Conservation (phyloP, 2,797 vertebrate species). For the Aldrovandia affinis region DNA sequence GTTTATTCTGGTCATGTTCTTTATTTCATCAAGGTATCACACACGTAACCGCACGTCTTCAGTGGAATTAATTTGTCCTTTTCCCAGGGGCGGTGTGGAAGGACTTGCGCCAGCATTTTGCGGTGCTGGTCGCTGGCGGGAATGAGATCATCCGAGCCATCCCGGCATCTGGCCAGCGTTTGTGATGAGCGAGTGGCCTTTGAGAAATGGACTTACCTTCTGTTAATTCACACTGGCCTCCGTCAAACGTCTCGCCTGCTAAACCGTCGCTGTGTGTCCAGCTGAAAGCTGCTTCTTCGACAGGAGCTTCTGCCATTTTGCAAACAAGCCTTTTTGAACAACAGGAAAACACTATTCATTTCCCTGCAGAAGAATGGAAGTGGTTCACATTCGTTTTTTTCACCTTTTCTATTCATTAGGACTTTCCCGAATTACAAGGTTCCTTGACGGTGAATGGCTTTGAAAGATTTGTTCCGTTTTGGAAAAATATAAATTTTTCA, state of each 20-base stretch:
- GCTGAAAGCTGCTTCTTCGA: neutral
- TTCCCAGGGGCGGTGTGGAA: too few species aligned
- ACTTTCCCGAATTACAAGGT: too few species aligned
- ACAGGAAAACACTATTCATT: neutral
- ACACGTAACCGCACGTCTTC: too few species aligned
- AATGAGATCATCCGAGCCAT: too few species aligned
- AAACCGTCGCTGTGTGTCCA: neutral
- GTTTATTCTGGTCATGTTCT: too few species aligned
- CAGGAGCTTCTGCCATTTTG: neutral
- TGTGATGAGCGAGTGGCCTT: too few species aligned
- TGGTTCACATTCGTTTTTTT: neutral
- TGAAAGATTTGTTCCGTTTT: constrained; percentile 13
- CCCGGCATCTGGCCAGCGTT: too few species aligned
- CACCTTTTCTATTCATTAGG: neutral
- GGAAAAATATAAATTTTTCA: neutral
- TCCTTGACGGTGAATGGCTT: neutral
- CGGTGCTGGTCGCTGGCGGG: too few species aligned
- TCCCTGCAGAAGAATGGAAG: neutral
- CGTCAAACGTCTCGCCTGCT: neutral
- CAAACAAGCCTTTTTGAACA: neutral
- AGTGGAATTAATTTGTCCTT: too few species aligned
- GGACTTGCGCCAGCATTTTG: too few species aligned
- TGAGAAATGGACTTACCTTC: too few species aligned
- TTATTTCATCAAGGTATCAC: too few species aligned
- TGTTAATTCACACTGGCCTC: neutral